phyloP scores from a whole-genome alignment of 2,797 vertebrate genomes.

The Strix occidentalis region DNA sequence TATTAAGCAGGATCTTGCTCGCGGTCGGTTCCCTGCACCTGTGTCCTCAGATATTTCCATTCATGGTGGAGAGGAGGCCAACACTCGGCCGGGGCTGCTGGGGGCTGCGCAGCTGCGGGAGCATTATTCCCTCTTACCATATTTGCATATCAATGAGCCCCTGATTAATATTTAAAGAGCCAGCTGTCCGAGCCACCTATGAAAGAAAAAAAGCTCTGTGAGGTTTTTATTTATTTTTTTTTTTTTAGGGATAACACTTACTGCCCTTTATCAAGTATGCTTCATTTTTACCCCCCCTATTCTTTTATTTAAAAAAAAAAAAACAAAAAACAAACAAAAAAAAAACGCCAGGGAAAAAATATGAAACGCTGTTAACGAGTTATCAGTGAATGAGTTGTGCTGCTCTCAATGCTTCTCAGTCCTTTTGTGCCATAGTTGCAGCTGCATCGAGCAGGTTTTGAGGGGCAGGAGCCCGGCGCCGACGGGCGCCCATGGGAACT shows the following conservation, averaged over 20 bases:
- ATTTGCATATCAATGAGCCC: slow-evolving; percentile 78
- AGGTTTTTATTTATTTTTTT: slow-evolving; percentile 15
- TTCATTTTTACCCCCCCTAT: not conserved
- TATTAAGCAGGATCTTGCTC: not conserved
- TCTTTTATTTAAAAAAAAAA: slow-evolving; percentile 6
- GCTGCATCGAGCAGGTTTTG: slow-evolving; percentile 59
- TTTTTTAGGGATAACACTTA: slow-evolving; percentile 43
- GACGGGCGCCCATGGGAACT: slow-evolving; percentile 13
- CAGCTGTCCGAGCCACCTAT: slow-evolving; percentile 74
- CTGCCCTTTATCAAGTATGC: slow-evolving; percentile 40
- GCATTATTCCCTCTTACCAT: slow-evolving; percentile 49
- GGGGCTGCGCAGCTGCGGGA: slow-evolving; percentile 73
- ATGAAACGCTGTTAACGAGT: slow-evolving; percentile 7
- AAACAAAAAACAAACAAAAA: not conserved
- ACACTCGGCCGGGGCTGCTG: not conserved
- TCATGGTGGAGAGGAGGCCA: slow-evolving; percentile 32
- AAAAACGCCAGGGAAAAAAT: not conserved
- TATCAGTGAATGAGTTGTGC: slow-evolving; percentile 60
- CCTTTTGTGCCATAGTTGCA: slow-evolving; percentile 44
- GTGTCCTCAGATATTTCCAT: slow-evolving; percentile 57
- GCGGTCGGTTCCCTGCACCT: slow-evolving; percentile 52
- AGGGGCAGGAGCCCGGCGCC: not conserved
- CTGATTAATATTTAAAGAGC: slow-evolving; percentile 79
- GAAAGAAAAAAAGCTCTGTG: slow-evolving; percentile 64
- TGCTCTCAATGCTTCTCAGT: slow-evolving; percentile 53